Percentiles rank a stretch among this genome's conserved stretches.
Conservation (phyloP, 2,113 vertebrate species). For the Petroica traversi region DNA sequence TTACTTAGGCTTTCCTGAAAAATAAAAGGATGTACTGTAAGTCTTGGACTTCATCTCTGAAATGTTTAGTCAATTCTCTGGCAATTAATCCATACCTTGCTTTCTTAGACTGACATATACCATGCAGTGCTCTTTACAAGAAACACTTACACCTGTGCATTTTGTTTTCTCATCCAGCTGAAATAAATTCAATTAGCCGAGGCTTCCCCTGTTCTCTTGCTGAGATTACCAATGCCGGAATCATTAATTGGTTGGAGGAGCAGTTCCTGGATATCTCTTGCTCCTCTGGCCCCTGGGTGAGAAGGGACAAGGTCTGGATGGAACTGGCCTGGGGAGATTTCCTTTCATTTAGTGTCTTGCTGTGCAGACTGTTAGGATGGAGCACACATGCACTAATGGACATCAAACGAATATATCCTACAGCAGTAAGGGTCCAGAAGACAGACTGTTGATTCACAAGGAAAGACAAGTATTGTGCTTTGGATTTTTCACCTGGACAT, state of each 20-base stretch:
- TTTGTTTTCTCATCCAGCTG: conserved; percentile 11
- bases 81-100: conserved; percentile 30
- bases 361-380: background rate
- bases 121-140: background rate
- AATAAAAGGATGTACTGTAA: background rate
- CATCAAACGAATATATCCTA: background rate
- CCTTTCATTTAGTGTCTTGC: background rate
- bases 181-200: conserved; percentile 14
- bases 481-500: background rate
- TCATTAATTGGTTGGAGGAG: background rate
- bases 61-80: conserved; percentile 15
- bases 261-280: background rate
- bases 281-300: background rate
- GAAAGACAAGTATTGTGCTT: background rate
- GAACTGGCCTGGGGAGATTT: background rate
- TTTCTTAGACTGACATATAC: conserved; percentile 7
- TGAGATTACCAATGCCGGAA: accelerated
- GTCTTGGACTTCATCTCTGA: conserved; percentile 24
- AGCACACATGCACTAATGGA: accelerated
- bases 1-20: conserved; percentile 37
- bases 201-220: background rate
- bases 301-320: background rate
- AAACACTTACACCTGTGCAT: background rate
- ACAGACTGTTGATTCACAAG: background rate
- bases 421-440: background rate